Evolutionary conservation across 2,113 vertebrate genomes (phyloP).

Genomic region (Microtus richardsoni): DNA sequence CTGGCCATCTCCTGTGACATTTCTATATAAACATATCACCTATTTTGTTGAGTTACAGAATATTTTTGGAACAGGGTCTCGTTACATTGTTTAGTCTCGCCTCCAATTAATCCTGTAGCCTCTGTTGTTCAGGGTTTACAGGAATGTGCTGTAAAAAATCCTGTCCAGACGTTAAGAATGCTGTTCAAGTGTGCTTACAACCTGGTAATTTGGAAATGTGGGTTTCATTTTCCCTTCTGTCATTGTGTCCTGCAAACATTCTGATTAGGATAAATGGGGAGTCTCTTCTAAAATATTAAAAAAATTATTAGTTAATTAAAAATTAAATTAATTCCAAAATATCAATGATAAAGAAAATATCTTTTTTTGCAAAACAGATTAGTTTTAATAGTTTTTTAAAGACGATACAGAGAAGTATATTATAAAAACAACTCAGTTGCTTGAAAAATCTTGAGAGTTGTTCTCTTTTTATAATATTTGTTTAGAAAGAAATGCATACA

Average conservation of each 20-base stretch:
- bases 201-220: neutral
- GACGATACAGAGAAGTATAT: neutral
- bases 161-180: neutral
- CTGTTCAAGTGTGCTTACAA: neutral
- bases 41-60: neutral
- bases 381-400: neutral
- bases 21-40: too few species aligned
- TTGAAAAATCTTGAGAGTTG: neutral
- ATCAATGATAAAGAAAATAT: neutral
- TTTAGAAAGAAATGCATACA: neutral
- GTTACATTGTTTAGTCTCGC: neutral
- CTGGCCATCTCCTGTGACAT: neutral
- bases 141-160: neutral
- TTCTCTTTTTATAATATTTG: neutral
- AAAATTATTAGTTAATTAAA: neutral
- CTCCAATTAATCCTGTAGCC: neutral
- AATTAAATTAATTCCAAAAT: neutral
- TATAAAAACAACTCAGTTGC: too few species aligned
- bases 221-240: neutral
- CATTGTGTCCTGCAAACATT: neutral
- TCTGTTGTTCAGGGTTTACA: too few species aligned
- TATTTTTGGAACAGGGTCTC: neutral
- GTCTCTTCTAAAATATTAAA: neutral
- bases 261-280: neutral
- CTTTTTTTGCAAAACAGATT: neutral